A percentile compares a stretch with the other conserved stretches of the same genome.
These are phyloP conservation scores for Megalopta genalis DNA, from an alignment of 1,140 invertebrate species.

Conservation along the genomic window DNA sequence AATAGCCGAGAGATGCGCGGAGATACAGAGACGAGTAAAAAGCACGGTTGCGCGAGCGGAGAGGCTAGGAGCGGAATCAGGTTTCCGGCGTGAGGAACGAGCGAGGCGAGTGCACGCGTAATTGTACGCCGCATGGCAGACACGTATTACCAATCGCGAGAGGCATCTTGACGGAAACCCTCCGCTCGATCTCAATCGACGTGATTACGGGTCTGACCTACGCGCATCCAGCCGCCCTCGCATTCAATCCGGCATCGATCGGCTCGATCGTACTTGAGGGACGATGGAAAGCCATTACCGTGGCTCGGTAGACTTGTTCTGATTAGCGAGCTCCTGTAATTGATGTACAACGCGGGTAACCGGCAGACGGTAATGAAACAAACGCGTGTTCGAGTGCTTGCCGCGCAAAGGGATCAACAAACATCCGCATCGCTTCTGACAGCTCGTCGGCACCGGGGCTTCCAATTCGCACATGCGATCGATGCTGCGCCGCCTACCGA, in stretches of 20 bases:
- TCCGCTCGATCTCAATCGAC: slow-evolving; percentile 54
- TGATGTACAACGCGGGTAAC: slow-evolving; percentile 46
- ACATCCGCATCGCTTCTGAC: neutral
- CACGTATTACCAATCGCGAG: slow-evolving; percentile 34
- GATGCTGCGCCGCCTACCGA: too few species aligned
- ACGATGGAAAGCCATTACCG: slow-evolving; percentile 49
- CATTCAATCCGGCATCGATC: slow-evolving; percentile 37
- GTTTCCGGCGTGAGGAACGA: neutral
- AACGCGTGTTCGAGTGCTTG: neutral
- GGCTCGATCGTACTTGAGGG: slow-evolving; percentile 32
- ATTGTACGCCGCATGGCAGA: slow-evolving; percentile 26
- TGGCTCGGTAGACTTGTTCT: slow-evolving; percentile 42
- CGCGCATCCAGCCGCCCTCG: slow-evolving; percentile 11
- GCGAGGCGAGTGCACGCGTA: slow-evolving; percentile 5
- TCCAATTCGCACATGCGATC: neutral
- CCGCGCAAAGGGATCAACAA: neutral
- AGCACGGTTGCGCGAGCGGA: too few species aligned
- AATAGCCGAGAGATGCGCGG: too few species aligned
- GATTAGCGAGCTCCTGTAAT: slow-evolving; percentile 57
- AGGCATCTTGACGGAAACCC: slow-evolving; percentile 42
- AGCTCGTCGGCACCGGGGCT: neutral
- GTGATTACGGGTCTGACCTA: slow-evolving; percentile 48
- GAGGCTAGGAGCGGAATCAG: too few species aligned
- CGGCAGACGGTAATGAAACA: slow-evolving; percentile 33
- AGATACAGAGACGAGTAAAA: too few species aligned